Percentiles rank a stretch among this genome's conserved stretches.
Evolutionary conservation across 2,888 invertebrate genomes (phyloP).

Genomic region (Macaria notata): DNA sequence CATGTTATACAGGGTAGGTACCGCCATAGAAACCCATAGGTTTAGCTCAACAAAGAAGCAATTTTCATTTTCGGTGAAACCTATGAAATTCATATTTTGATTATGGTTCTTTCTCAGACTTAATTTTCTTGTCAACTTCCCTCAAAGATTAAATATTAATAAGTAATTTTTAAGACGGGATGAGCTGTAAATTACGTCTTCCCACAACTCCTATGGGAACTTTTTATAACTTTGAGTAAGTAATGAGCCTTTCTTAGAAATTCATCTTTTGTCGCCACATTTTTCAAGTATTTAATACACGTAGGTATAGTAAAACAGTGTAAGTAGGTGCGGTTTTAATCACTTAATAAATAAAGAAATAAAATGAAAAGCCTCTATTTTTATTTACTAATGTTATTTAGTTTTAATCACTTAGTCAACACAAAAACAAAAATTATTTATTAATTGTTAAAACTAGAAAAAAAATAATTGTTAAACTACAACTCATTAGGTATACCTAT

Average conservation of each 20-base stretch:
- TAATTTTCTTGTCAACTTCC: constrained; percentile 33
- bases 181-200: constrained; percentile 29
- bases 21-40: too few relatives aligned
- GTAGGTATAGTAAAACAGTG: too few relatives aligned
- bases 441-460: too few relatives aligned
- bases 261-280: constrained; percentile 10
- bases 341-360: too few relatives aligned
- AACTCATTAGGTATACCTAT: too few relatives aligned
- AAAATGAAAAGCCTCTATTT: too few relatives aligned
- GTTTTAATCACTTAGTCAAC: too few relatives aligned
- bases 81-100: constrained; percentile 22
- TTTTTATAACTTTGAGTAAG: constrained; percentile 22
- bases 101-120: constrained; percentile 22
- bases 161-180: constrained; percentile 35
- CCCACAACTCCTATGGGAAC: constrained; percentile 11
- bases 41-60: neutral
- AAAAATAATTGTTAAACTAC: too few relatives aligned
- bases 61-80: constrained; percentile 3
- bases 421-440: too few relatives aligned
- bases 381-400: too few relatives aligned
- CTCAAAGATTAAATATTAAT: constrained; percentile 36
- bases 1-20: too few relatives aligned
- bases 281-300: neutral
- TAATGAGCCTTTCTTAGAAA: constrained; percentile 6
- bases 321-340: too few relatives aligned